Evolutionary conservation across 2,888 invertebrate genomes (phyloP).

Genomic region (Siphonodentalium dalli): DNA sequence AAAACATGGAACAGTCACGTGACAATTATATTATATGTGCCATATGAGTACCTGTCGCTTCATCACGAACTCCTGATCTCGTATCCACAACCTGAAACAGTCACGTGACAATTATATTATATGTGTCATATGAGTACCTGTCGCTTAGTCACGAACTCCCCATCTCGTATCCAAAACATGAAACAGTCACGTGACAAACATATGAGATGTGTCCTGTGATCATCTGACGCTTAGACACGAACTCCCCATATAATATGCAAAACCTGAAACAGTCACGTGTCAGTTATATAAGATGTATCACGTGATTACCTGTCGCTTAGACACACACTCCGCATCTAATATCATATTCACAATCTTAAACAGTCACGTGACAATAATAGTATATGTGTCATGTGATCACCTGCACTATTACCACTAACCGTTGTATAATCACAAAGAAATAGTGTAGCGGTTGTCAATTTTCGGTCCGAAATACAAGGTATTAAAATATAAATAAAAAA

Average conservation of each 20-base stretch:
- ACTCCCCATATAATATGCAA: background rate
- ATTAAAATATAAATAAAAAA: no score
- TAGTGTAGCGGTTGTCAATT: no score
- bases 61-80: background rate
- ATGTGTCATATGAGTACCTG: background rate
- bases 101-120: background rate
- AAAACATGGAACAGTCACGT: background rate
- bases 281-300: no score
- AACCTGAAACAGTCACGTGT: no score
- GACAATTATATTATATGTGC: background rate
- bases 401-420: background rate
- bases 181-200: background rate
- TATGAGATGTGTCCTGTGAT: background rate
- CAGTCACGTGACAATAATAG: no score
- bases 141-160: background rate
- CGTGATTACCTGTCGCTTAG: no score
- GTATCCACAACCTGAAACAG: background rate
- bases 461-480: no score
- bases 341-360: conserved; percentile 96
- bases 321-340: conserved; percentile 98
- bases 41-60: background rate
- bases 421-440: no score
- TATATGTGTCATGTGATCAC: no score
- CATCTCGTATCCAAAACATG: background rate
- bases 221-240: background rate